Conservation (phyloP, 2,113 vertebrate species). For the Chaetodon trifascialis region DNA sequence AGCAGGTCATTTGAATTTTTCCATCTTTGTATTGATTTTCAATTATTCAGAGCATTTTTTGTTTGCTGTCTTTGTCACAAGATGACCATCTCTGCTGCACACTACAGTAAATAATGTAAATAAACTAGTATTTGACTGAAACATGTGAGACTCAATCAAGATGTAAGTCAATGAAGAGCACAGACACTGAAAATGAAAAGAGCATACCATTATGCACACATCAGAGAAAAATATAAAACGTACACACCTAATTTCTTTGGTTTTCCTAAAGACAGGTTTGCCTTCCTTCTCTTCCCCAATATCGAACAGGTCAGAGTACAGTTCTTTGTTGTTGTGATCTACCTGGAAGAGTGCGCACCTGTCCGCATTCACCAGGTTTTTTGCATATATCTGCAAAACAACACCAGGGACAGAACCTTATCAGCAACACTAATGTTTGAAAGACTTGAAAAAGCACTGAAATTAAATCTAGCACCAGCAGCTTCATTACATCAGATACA, state of each 20-base stretch:
- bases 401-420: constrained; percentile 43
- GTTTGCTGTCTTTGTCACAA: constrained; percentile 1
- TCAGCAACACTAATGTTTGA: constrained; percentile 15
- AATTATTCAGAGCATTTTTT: background rate
- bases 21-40: background rate
- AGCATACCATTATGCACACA: background rate
- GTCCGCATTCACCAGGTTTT: constrained; percentile 99
- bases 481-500: background rate
- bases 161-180: background rate
- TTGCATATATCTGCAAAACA: constrained; percentile 98
- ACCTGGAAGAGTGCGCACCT: constrained; percentile 99
- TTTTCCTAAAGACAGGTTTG: constrained; percentile 98
- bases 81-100: background rate
- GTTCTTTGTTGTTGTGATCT: constrained; percentile 97
- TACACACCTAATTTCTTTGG: constrained; percentile 98
- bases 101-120: background rate
- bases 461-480: background rate
- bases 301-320: constrained; percentile 98
- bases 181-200: background rate
- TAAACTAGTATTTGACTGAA: background rate
- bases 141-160: background rate
- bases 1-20: background rate
- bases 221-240: background rate
- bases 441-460: background rate
- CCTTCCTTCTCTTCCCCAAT: constrained; percentile 98